Evolutionary conservation across 1,140 invertebrate genomes (phyloP), one percentile per base, ranked within the genome.

Genomic region (Pseudomyrmex pallidus): DNA sequence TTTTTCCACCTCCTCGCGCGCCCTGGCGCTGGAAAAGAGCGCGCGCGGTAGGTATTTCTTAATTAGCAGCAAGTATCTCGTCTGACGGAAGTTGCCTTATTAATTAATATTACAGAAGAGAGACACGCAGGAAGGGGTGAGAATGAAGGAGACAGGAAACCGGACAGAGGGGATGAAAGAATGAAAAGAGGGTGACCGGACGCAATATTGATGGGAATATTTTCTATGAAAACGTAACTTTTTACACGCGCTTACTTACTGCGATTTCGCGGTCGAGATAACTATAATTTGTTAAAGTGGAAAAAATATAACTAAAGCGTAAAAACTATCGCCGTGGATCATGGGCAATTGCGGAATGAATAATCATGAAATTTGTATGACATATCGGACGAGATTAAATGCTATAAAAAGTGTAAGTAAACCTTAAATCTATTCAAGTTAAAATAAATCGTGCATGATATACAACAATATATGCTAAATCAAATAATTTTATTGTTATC

Each of bases 61-160:
- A 91, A 91, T 91, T 91, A 91, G 83, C 66, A 73, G 84, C 85
- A 90, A 90, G 88, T 88, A 89, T 89, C 87, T 85, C 83, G 85
- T 87, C 74, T 61, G 57, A 59, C 83, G 73, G 64, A 88, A 78
- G 73, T 77, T 87, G 80, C 85, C 82, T 89, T 89, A 90, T 90
- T 90, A 90, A 89, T 90, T 90, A 90, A 85, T 90, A 90, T 88
- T 85, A 83, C 66, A 83, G 73, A 84, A 84, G 64, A 76, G 83
- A 63, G 50, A 82, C 61, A 67, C 44, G 73, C 52, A 48, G 64
- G 64, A 1, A 22, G 59, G 15, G 25, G 20, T 1, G 20, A 20
- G 25, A 50, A 5, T 7, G n/a, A 46, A 7, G 61, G 48, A 48
- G 56, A 76, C 64, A 25, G 17, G 20, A 25, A 54, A 10, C 35